Percentiles rank a stretch among this genome's conserved stretches.
These are phyloP conservation scores for Danionella cerebrum DNA, from an alignment of 2,113 vertebrate genomes.

Conservation along the genomic window DNA sequence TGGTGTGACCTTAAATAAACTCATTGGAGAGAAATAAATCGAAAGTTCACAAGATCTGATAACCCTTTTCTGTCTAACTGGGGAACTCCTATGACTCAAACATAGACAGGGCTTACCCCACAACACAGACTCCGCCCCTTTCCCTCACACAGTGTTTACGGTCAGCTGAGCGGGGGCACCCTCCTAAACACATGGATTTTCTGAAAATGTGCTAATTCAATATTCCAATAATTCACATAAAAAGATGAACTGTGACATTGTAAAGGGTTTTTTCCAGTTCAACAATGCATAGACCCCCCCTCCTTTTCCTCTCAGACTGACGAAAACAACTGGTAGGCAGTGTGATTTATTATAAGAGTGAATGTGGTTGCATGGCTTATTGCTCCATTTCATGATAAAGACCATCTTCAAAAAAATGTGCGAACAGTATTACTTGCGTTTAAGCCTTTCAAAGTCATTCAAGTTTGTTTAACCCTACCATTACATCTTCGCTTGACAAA, in stretches of 20 bases:
- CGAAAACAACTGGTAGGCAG: neutral
- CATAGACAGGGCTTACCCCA: conserved; percentile 51
- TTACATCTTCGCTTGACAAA: neutral
- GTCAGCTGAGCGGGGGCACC: conserved; percentile 55
- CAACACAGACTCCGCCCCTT: neutral
- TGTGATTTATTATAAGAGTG: neutral
- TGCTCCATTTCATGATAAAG: no score
- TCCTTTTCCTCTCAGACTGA: conserved; percentile 2
- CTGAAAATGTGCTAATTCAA: conserved; percentile 32
- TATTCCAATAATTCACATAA: neutral
- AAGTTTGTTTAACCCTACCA: neutral
- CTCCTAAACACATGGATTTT: conserved; percentile 38
- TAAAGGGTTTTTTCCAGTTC: conserved; percentile 15
- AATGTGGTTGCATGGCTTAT: neutral
- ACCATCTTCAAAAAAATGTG: no score
- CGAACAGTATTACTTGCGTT: no score
- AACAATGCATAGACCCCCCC: neutral
- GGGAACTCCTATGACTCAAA: conserved; percentile 53
- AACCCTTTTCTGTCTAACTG: neutral
- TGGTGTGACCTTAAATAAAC: no score
- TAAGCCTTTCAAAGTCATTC: no score
- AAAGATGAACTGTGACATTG: conserved; percentile 39
- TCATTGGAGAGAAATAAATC: neutral
- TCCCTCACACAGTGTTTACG: conserved; percentile 33
- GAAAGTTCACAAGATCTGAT: neutral